These are phyloP conservation scores for Vulpes lagopus DNA, from an alignment of 2,113 vertebrate species.

Conservation along the genomic window DNA sequence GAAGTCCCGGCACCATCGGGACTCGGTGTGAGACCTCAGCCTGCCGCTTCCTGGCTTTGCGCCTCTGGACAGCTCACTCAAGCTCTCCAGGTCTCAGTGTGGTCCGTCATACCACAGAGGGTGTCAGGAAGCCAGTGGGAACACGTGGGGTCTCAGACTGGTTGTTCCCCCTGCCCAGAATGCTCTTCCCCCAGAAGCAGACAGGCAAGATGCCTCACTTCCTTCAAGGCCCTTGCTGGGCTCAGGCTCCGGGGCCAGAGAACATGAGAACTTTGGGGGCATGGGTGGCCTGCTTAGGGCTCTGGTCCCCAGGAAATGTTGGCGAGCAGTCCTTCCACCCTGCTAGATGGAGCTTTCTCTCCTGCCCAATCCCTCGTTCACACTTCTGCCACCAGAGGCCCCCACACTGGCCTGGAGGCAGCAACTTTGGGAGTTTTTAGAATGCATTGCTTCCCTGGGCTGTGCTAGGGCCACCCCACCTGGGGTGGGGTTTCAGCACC, in stretches of 20 bases:
- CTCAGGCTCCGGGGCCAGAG: constrained; percentile 32
- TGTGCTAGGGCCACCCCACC: not conserved
- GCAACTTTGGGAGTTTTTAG: not conserved
- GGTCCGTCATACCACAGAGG: not conserved
- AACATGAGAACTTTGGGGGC: not conserved
- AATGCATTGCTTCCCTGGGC: not conserved
- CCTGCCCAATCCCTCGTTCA: not conserved
- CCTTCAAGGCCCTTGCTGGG: not conserved
- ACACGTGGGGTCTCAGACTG: not conserved
- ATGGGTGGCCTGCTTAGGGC: not conserved
- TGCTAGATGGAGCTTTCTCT: not conserved
- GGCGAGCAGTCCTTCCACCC: not conserved
- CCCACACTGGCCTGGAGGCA: not conserved
- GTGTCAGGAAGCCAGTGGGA: not conserved
- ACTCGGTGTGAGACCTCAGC: not conserved
- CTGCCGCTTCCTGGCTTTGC: not conserved
- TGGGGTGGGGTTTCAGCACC: not conserved
- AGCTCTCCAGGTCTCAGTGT: not conserved
- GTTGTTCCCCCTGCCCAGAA: not conserved
- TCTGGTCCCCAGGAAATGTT: not conserved
- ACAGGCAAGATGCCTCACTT: not conserved
- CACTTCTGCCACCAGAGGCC: not conserved
- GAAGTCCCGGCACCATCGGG: not conserved
- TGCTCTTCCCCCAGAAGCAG: not conserved
- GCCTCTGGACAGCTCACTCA: not conserved